Conservation (phyloP, 2,888 invertebrate genomes). For the Didymodactylos carnosus region DNA sequence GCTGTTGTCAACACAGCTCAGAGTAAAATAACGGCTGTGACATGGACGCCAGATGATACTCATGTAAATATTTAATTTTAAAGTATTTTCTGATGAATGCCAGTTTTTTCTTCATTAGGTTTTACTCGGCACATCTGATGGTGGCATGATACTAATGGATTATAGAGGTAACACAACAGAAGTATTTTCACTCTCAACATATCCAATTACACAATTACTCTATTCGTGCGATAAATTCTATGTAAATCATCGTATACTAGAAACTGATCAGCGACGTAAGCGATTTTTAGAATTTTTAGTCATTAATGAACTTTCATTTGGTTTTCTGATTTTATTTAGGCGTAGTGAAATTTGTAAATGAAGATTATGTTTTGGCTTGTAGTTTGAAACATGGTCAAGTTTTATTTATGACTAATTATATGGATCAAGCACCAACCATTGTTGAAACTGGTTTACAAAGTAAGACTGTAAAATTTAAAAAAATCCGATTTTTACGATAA, state of each 20-base stretch:
- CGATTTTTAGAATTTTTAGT: no score
- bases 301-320: no score
- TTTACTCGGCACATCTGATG: conserved; percentile 79
- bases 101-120: conserved; percentile 42
- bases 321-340: no score
- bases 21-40: conserved; percentile 77
- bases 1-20: conserved; percentile 74
- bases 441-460: not conserved
- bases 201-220: not conserved
- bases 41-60: conserved; percentile 92
- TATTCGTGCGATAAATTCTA: not conserved
- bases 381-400: not conserved
- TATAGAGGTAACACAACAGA: conserved; percentile 1
- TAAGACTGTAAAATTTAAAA: not conserved
- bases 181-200: not conserved
- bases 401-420: not conserved
- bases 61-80: conserved; percentile 36
- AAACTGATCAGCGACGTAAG: no score
- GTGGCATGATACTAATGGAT: conserved; percentile 86
- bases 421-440: not conserved
- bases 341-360: not conserved
- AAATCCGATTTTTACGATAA: not conserved
- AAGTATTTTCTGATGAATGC: no score
- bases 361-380: not conserved
- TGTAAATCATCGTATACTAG: no score